Conservation (phyloP, 2,888 invertebrate species). For the Tipula vernalis region DNA sequence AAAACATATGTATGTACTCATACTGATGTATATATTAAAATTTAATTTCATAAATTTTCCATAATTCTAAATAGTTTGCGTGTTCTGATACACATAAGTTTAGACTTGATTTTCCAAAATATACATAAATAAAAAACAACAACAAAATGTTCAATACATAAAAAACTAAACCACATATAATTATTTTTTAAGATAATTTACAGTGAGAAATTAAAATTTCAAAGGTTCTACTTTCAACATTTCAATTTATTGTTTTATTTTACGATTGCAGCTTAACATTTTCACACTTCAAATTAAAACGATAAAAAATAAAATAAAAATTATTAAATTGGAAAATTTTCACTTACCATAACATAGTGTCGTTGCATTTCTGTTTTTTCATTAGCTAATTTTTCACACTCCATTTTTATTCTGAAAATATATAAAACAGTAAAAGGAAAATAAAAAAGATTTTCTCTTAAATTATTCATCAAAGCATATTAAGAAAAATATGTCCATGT, state of each 20-base stretch:
- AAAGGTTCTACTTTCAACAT: background rate
- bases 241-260: background rate
- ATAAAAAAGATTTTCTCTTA: slow-evolving; percentile 12
- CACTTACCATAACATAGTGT: slow-evolving; percentile 95
- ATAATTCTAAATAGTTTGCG: background rate
- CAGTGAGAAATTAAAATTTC: background rate
- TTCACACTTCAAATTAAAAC: background rate
- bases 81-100: background rate
- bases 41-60: background rate
- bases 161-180: background rate
- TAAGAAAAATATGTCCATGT: background rate
- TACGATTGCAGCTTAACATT: background rate
- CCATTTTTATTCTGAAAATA: slow-evolving; percentile 79
- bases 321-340: background rate
- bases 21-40: background rate
- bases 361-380: slow-evolving; percentile 99
- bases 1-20: background rate
- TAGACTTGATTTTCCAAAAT: background rate
- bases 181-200: background rate
- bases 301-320: background rate
- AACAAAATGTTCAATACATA: background rate
- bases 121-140: background rate
- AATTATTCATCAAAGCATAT: background rate
- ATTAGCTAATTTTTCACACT: slow-evolving; percentile 92
- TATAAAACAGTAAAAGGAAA: slow-evolving; percentile 20